Evolutionary conservation across 1,140 invertebrate genomes (phyloP).

Genomic region (Leptopilina boulardi): DNA sequence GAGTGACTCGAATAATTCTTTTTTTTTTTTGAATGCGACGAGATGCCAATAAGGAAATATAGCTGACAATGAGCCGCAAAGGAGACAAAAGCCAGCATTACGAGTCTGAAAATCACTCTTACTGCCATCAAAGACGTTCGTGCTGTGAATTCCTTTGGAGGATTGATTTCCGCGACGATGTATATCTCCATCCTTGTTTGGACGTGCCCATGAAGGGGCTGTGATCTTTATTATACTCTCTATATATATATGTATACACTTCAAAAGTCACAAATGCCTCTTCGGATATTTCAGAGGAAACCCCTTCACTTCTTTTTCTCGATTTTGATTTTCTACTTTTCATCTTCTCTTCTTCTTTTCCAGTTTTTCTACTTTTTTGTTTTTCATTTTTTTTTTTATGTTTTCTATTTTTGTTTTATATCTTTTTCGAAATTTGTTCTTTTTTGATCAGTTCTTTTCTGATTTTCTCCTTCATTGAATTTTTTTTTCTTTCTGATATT

Average conservation of each 20-base stretch:
- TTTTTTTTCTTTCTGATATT: no score
- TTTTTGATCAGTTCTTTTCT: no score
- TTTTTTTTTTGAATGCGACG: not conserved
- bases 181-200: conserved; percentile 48
- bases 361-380: no score
- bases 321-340: no score
- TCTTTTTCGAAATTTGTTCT: no score
- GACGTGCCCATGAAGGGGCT: conserved; percentile 55
- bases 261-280: not conserved
- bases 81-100: conserved; percentile 51
- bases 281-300: not conserved
- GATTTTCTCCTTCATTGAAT: no score
- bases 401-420: no score
- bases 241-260: no score
- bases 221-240: conserved; percentile 62
- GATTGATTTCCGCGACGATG: conserved; percentile 63
- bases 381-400: no score
- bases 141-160: conserved; percentile 66
- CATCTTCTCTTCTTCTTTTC: no score
- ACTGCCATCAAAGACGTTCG: conserved; percentile 71
- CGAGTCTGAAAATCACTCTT: conserved; percentile 67
- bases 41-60: not conserved
- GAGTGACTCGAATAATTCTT: not conserved
- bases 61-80: conserved; percentile 52
- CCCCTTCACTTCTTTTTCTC: not conserved